Evolutionary conservation across 2,888 invertebrate species (phyloP), one percentile per base, ranked within the genome.

Genomic region (Cantharis nigra): DNA sequence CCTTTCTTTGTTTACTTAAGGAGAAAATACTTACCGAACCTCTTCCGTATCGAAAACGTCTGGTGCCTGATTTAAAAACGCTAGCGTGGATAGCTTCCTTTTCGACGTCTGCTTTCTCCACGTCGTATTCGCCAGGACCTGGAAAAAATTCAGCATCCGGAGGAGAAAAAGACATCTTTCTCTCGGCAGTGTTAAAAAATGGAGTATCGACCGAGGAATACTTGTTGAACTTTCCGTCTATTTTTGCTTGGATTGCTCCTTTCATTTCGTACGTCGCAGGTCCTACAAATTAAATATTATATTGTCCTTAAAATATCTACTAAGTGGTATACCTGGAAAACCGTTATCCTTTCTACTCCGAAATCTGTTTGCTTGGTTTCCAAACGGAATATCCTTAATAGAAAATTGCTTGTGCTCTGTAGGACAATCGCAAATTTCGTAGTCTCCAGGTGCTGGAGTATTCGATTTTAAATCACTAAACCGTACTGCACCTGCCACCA

Each of bases 61-160:
- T 16, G 0, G 82, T 78, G 72, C 75, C 80, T 0, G 85, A 84
- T 73, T 78, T 82, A 64, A 85, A 84, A 67, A 81, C 77, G 28
- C 80, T 80, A 4, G 82, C 77, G 2, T 62, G 23, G 16, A 78
- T 69, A 9, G 18, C 33, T 14, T 49, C 20, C 30, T 75, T 72
- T 30, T 75, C 63, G 0, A 71, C 63, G 72, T 79, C 75, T 33
- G 79, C 23, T 49, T 77, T 20, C 70, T 82, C 69, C 63, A 83
- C 71, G 3, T 79, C 78, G 74, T 86, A 86, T 33, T 82, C 80
- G 9, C 81, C 82, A 1, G 86, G 83, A 26, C 84, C 83, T 5
- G 86, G 85, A 30, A 77, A 81, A 26, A 73, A 78, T 7, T 18
- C 30, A 0, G 78, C 79, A 63, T 85, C 85, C 11, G 76, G 72